Evolutionary conservation across 2,888 invertebrate species (phyloP).

Genomic region (Heliconius erato): DNA sequence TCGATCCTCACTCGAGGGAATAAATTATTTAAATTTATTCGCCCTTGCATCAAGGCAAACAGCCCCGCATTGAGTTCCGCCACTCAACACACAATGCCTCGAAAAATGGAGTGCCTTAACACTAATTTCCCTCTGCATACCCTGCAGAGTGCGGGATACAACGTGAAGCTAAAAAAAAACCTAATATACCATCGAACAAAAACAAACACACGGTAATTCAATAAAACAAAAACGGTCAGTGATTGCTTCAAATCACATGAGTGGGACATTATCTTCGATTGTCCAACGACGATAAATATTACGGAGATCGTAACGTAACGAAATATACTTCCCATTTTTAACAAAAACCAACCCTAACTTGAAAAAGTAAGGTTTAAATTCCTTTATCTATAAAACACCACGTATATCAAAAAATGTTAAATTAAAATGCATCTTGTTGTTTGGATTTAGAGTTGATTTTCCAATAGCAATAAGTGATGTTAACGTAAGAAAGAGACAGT

Average conservation of each 20-base stretch:
- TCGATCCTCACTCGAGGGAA: too few relatives aligned
- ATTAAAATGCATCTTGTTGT: conserved; percentile 25
- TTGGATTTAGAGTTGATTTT: conserved; percentile 39
- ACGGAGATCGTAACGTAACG: conserved; percentile 61
- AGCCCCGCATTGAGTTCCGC: too few relatives aligned
- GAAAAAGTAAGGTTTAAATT: conserved; percentile 1
- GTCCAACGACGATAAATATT: conserved; percentile 73
- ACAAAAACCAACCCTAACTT: not conserved
- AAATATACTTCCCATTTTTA: conserved; percentile 3
- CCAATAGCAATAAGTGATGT: conserved; percentile 31
- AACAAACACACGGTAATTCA: conserved; percentile 69
- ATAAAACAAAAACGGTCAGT: conserved; percentile 75
- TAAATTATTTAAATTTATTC: too few relatives aligned
- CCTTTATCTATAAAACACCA: conserved; percentile 1
- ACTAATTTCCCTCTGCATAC: too few relatives aligned
- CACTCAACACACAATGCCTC: too few relatives aligned
- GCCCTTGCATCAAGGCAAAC: too few relatives aligned
- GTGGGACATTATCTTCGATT: conserved; percentile 83
- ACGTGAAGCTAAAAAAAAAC: too few relatives aligned
- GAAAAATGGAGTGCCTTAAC: too few relatives aligned
- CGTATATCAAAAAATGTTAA: conserved; percentile 31
- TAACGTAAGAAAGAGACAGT: conserved; percentile 65
- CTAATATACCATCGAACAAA: conserved; percentile 38
- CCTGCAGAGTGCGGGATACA: too few relatives aligned
- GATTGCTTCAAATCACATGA: conserved; percentile 83